A percentile compares a stretch with the other conserved stretches of the same genome.
Conservation (phyloP, 1,140 invertebrate species). For the Drosophila melanica region DNA sequence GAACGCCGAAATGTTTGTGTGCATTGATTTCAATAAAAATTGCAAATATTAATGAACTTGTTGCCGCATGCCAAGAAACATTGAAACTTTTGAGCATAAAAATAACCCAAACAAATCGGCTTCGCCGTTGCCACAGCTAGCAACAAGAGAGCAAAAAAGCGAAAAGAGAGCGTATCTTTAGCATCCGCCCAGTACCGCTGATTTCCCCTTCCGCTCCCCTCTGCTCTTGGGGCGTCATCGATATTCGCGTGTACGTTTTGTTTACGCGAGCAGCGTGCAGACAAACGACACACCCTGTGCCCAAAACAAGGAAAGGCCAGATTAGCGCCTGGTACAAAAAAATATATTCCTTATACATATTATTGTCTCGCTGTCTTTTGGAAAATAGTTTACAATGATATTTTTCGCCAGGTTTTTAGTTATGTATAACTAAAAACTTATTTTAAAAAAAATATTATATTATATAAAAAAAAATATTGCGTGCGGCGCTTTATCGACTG, state of each 20-base stretch:
- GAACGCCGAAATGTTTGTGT: constrained; percentile 20
- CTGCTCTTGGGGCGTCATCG: constrained; percentile 37
- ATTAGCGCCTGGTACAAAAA: neutral
- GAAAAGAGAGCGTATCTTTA: constrained; percentile 26
- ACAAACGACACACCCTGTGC: constrained; percentile 33
- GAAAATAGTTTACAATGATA: no score
- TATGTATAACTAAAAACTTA: no score
- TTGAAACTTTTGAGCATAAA: constrained; percentile 58
- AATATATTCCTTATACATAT: no score
- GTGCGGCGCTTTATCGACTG: constrained; percentile 39
- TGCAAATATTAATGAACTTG: constrained; percentile 66
- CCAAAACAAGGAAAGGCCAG: constrained; percentile 24
- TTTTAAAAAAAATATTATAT: no score
- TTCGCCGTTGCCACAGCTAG: constrained; percentile 48
- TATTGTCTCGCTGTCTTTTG: no score
- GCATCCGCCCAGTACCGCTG: constrained; percentile 25
- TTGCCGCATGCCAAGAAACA: constrained; percentile 46
- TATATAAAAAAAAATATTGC: neutral
- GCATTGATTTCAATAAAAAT: constrained; percentile 56
- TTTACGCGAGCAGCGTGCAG: constrained; percentile 29
- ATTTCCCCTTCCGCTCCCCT: neutral
- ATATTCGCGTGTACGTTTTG: constrained; percentile 38
- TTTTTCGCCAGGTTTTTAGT: no score
- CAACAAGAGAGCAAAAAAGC: constrained; percentile 59
- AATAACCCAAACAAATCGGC: constrained; percentile 78